phyloP scores from a whole-genome alignment of 1,140 invertebrate genomes.

The Ceratina australensis region DNA sequence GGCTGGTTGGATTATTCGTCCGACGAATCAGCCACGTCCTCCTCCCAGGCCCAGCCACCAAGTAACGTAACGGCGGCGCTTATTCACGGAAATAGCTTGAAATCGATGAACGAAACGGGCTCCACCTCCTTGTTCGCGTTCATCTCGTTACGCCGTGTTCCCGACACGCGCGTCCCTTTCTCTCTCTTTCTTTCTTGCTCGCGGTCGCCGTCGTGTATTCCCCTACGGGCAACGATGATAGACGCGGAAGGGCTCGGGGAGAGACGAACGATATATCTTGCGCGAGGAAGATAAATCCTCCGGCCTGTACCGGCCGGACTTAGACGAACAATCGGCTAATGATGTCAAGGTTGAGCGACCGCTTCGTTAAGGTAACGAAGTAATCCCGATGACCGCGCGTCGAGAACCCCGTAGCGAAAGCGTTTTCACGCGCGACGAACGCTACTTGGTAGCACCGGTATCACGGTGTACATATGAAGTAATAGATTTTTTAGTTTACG shows the following conservation, averaged over 20 bases:
- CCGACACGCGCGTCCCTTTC: conserved; percentile 4
- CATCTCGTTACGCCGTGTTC: background rate
- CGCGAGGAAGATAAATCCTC: conserved; percentile 59
- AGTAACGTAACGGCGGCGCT: conserved; percentile 21
- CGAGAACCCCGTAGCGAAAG: background rate
- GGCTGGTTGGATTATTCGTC: conserved; percentile 61
- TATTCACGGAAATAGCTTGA: conserved; percentile 51
- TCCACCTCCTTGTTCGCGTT: conserved; percentile 19
- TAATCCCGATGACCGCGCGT: conserved; percentile 40
- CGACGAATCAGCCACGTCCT: conserved; percentile 65
- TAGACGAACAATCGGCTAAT: conserved; percentile 65
- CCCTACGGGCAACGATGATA: conserved; percentile 50
- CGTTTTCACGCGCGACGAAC: conserved; percentile 22
- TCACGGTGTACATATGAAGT: background rate
- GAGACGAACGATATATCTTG: conserved; percentile 54
- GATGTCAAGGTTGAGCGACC: conserved; percentile 62
- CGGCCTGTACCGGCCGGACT: conserved; percentile 43
- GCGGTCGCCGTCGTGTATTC: background rate
- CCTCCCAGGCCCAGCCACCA: conserved; percentile 20
- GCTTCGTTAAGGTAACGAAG: conserved; percentile 64
- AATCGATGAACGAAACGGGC: conserved; percentile 51
- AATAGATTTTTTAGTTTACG: background rate
- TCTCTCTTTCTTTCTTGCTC: background rate
- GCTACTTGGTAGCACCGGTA: conserved; percentile 1
- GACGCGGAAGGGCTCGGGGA: conserved; percentile 36